These are phyloP conservation scores for Macrotrachela quadricornifera DNA, from an alignment of 1,140 invertebrate genomes.

Conservation along the genomic window DNA sequence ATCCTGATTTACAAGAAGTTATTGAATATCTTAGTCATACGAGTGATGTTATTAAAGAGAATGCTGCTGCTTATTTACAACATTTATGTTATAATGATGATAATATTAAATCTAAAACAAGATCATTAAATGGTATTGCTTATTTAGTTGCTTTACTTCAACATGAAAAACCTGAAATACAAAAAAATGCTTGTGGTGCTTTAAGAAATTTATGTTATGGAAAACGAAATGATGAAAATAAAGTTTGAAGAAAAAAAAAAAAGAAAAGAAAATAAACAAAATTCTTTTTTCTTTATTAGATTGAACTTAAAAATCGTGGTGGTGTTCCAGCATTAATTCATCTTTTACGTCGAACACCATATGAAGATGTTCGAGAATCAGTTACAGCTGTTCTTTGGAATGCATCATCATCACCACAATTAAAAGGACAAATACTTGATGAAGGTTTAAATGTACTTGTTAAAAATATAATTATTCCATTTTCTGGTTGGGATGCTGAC, in stretches of 20 bases:
- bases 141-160: slow-evolving; percentile 68
- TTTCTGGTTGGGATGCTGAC: slow-evolving; percentile 42
- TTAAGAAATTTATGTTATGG: slow-evolving; percentile 90
- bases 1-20: slow-evolving; percentile 89
- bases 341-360: slow-evolving; percentile 60
- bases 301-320: slow-evolving; percentile 73
- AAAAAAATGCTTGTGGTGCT: slow-evolving; percentile 88
- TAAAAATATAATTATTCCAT: slow-evolving; percentile 76
- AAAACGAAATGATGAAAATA: slow-evolving; percentile 91
- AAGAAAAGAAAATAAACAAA: too few species aligned
- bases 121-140: slow-evolving; percentile 54
- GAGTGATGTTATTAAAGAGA: slow-evolving; percentile 84
- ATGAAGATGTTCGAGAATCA: slow-evolving; percentile 82
- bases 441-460: slow-evolving; percentile 71
- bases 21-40: slow-evolving; percentile 89
- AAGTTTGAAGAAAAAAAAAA: slow-evolving; percentile 22
- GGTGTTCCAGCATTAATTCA: slow-evolving; percentile 78
- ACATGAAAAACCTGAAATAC: slow-evolving; percentile 76
- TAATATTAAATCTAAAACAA: slow-evolving; percentile 85
- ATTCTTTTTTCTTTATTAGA: slow-evolving; percentile 14
- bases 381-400: slow-evolving; percentile 96
- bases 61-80: slow-evolving; percentile 91
- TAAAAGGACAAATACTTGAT: slow-evolving; percentile 83
- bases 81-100: slow-evolving; percentile 97
- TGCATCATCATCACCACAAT: slow-evolving; percentile 83